Conservation (phyloP, 2,113 vertebrate genomes). For the Stigmatopora nigra region DNA sequence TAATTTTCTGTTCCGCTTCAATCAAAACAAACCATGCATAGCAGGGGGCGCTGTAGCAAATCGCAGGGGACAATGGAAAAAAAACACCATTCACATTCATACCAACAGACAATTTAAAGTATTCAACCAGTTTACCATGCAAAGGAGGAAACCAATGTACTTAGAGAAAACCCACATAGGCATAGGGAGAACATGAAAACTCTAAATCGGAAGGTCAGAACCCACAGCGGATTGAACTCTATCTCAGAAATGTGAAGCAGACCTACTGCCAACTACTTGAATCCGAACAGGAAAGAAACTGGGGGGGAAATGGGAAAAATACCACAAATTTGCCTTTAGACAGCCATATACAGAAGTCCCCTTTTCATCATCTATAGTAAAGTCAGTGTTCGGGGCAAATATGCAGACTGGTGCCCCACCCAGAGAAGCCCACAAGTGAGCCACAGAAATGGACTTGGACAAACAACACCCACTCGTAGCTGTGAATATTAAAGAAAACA, state of each 20-base stretch:
- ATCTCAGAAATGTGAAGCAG: too few relatives aligned
- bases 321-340: constrained; percentile 21
- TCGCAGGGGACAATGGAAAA: neutral
- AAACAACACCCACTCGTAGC: constrained; percentile 25
- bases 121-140: neutral
- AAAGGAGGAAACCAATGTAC: too few relatives aligned
- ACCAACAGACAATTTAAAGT: neutral
- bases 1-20: too few relatives aligned
- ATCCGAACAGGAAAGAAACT: constrained; percentile 5
- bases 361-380: constrained; percentile 33
- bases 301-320: constrained; percentile 26
- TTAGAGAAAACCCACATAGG: too few relatives aligned
- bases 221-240: too few relatives aligned
- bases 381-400: constrained; percentile 53
- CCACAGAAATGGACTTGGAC: constrained; percentile 32
- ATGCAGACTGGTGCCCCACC: constrained; percentile 51
- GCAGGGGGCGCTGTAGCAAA: too few relatives aligned
- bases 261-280: too few relatives aligned
- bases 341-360: constrained; percentile 40
- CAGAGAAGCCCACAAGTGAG: constrained; percentile 28
- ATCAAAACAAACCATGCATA: too few relatives aligned
- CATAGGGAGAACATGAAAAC: too few relatives aligned
- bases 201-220: too few relatives aligned
- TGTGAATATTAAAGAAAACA: constrained; percentile 36
- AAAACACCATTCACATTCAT: neutral